Evolutionary conservation across 2,797 vertebrate genomes (phyloP).

Genomic region (Morelia viridis): DNA sequence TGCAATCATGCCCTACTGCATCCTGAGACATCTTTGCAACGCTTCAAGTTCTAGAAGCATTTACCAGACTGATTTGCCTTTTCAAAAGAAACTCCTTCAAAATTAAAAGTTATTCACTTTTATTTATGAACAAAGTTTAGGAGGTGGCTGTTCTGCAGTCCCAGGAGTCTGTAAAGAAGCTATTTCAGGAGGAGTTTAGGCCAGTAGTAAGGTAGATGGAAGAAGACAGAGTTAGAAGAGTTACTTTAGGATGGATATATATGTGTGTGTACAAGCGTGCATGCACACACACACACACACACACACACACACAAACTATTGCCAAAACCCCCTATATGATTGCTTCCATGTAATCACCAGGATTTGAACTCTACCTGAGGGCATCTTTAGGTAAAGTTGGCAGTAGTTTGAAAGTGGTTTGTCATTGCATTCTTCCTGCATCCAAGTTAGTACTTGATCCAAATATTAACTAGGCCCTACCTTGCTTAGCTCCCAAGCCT

Average conservation of each 20-base stretch:
- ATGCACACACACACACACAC: no score
- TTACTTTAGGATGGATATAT: neutral
- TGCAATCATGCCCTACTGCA: neutral
- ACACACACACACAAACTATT: neutral
- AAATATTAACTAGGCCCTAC: neutral
- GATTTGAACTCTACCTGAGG: neutral
- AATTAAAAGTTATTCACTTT: neutral
- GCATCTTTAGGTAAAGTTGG: neutral
- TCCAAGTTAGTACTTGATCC: neutral
- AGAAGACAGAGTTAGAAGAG: neutral
- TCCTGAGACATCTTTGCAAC: neutral
- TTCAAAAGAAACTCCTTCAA: neutral
- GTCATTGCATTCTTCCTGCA: neutral
- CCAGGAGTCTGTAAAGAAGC: neutral
- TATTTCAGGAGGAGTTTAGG: neutral
- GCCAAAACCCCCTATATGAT: neutral
- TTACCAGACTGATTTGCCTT: neutral
- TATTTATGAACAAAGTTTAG: neutral
- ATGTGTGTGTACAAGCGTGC: neutral
- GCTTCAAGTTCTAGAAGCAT: neutral
- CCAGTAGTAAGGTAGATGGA: neutral
- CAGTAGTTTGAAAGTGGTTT: neutral
- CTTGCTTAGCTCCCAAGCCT: neutral
- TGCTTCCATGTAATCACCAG: neutral
- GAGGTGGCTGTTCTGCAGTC: neutral